phyloP scores from a whole-genome alignment of 2,113 vertebrate genomes.

The Apistogramma diplotaenia region DNA sequence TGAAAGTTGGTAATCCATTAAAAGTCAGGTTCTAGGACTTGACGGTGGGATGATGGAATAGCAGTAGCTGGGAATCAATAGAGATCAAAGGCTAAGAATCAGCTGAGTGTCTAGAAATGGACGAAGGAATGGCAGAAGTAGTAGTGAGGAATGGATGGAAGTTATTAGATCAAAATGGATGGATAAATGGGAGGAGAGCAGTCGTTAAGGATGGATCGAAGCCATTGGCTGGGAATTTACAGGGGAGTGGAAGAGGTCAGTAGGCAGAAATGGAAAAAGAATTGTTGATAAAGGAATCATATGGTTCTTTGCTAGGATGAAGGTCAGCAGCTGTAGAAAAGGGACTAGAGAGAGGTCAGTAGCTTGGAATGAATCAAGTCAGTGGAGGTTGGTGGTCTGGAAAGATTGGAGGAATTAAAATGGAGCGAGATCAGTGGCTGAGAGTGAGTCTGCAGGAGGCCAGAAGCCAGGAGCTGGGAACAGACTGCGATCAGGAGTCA shows the following conservation, averaged over 20 bases:
- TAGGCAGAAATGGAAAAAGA: neutral
- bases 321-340: neutral
- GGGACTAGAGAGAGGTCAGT: neutral
- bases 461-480: neutral
- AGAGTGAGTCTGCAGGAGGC: neutral
- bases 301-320: neutral
- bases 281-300: too few species aligned
- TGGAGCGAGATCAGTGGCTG: neutral
- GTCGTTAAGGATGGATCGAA: neutral
- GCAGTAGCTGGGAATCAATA: neutral
- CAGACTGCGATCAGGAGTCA: neutral
- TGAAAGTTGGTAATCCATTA: neutral
- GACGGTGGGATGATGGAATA: neutral
- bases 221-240: neutral
- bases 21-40: neutral
- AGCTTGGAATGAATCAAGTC: neutral
- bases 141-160: neutral
- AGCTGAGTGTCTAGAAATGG: neutral
- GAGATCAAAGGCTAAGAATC: neutral
- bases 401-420: neutral
- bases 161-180: neutral
- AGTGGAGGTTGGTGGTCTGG: too few species aligned
- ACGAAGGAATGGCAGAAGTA: neutral
- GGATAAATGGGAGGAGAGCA: neutral
- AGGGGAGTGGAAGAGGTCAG: neutral